phyloP scores from a whole-genome alignment of 2,797 vertebrate species.

The Phrynocephalus vlangalii region DNA sequence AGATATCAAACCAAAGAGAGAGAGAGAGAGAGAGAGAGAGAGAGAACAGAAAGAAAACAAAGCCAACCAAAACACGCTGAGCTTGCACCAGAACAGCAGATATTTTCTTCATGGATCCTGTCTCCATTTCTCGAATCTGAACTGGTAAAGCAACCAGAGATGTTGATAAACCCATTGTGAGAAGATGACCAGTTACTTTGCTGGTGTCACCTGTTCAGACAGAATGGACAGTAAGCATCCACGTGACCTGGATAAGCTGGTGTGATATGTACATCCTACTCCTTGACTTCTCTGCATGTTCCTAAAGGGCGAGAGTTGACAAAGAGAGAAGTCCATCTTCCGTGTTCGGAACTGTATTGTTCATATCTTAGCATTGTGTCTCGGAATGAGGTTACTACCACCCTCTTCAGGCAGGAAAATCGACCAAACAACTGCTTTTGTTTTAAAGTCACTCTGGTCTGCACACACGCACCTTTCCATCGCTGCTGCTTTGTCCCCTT shows the following conservation, averaged over 20 bases:
- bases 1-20: constrained; percentile 40
- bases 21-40: constrained; percentile 21
- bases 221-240: constrained; percentile 3
- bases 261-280: constrained; percentile 26
- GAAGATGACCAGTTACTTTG: constrained; percentile 2
- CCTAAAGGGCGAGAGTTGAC: background rate
- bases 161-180: background rate
- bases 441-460: constrained; percentile 21
- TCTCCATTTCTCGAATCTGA: background rate
- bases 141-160: constrained; percentile 2
- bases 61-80: background rate
- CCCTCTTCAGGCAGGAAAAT: background rate
- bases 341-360: background rate
- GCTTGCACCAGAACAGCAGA: background rate
- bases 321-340: background rate
- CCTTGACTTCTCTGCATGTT: background rate
- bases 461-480: background rate
- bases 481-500: background rate
- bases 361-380: background rate
- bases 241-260: constrained; percentile 35
- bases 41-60: constrained; percentile 5
- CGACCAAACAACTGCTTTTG: constrained; percentile 18
- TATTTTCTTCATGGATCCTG: background rate
- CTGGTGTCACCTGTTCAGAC: background rate
- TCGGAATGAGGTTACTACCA: background rate